Percentiles rank a stretch among this genome's conserved stretches.
phyloP scores from a whole-genome alignment of 2,888 invertebrate genomes.

The Ferrisia virgata region DNA sequence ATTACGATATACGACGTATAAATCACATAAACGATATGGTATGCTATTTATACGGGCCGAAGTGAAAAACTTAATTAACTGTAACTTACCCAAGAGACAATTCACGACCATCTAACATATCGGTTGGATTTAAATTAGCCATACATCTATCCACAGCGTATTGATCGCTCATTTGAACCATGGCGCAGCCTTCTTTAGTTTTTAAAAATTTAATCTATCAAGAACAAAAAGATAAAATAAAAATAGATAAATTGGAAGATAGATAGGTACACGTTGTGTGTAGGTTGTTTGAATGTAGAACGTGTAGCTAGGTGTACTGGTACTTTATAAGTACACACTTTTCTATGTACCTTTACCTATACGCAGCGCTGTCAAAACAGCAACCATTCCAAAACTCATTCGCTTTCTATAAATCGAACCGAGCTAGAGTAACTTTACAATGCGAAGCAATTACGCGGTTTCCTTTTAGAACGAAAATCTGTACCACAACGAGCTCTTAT shows the following conservation, averaged over 20 bases:
- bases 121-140: slow-evolving; percentile 73
- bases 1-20: too few relatives aligned
- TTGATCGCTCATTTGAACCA: slow-evolving; percentile 98
- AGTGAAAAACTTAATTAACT: slow-evolving; percentile 31
- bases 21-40: not conserved
- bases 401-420: not conserved
- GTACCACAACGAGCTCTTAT: not conserved
- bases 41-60: not conserved
- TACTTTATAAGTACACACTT: too few relatives aligned
- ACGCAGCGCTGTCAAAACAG: not conserved
- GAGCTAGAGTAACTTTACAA: not conserved
- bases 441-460: not conserved
- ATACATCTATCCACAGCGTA: slow-evolving; percentile 92
- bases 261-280: too few relatives aligned
- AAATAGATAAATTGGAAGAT: not conserved
- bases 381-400: not conserved
- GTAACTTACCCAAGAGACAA: slow-evolving; percentile 60
- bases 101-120: slow-evolving; percentile 39
- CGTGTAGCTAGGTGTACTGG: too few relatives aligned
- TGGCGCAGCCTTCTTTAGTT: slow-evolving; percentile 97
- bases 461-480: not conserved
- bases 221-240: not conserved
- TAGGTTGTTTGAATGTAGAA: too few relatives aligned
- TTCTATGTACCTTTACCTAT: too few relatives aligned
- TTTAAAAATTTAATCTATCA: slow-evolving; percentile 89